These are phyloP conservation scores for Rhopilema esculentum DNA, from an alignment of 30 jellyfish, hydroid and myxozoan genomes.

Conservation along the genomic window DNA sequence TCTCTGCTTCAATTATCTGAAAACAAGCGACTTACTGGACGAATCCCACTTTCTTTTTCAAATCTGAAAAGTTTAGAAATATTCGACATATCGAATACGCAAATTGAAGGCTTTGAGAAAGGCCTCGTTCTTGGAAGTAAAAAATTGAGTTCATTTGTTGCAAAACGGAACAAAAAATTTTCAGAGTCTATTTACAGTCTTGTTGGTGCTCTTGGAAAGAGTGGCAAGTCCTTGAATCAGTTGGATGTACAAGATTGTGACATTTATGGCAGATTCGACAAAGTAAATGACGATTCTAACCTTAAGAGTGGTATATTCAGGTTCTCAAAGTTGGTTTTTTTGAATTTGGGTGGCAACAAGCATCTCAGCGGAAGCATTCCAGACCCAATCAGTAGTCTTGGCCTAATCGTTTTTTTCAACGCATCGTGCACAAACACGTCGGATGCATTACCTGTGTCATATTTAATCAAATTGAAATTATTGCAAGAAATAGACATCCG, in stretches of 20 bases:
- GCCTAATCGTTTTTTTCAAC: constrained; percentile 38
- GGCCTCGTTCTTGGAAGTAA: constrained; percentile 46
- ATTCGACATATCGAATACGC: constrained; percentile 57
- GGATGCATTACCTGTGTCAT: constrained; percentile 43
- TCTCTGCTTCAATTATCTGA: constrained; percentile 44
- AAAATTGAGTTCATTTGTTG: constrained; percentile 42
- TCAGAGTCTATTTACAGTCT: constrained; percentile 27
- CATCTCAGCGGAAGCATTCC: constrained; percentile 61
- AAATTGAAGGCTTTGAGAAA: constrained; percentile 52
- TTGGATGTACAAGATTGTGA: constrained; percentile 54
- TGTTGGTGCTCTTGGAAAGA: constrained; percentile 12
- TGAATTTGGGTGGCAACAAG: constrained; percentile 60
- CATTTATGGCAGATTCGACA: constrained; percentile 55
- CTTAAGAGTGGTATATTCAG: constrained; percentile 34
- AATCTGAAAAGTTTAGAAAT: constrained; percentile 41
- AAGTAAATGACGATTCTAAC: constrained; percentile 40
- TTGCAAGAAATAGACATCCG: constrained; percentile 49
- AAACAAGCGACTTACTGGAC: constrained; percentile 43
- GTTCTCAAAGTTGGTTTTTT: constrained; percentile 49
- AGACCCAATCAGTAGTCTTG: constrained; percentile 50
- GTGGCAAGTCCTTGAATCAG: constrained; percentile 51
- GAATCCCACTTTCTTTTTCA: constrained; percentile 53
- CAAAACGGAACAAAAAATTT: constrained; percentile 36
- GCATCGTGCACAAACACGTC: constrained; percentile 37
- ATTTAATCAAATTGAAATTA: constrained; percentile 38